Base-by-base conservation (phyloP, 2,888 invertebrate genomes). In the Phortica okadai region DNA sequence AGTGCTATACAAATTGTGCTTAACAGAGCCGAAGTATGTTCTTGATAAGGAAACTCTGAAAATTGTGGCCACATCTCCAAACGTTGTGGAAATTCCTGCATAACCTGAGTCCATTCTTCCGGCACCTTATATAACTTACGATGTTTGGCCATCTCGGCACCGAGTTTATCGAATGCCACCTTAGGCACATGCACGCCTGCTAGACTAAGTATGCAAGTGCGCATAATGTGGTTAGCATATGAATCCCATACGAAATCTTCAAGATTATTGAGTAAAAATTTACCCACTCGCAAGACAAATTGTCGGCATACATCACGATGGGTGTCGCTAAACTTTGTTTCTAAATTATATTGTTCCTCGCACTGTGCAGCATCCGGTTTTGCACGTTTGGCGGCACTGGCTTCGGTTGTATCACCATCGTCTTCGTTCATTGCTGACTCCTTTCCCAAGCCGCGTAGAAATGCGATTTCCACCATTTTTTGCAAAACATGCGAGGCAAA, bases 401-500 rank as follows among this genome's bases (percentile, higher is more conserved):
- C 33, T n/a, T 7, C 56, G 69, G 80, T 90, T 88, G 80, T n/a
- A 88, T 91, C 81, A 0, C 81, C 74, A 2, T 76, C 77, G 0
- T 50, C 67, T 25, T 59, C 62, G 4, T 76, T 75, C 66, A 67
- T 87, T 78, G 54, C 79, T 59, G 54, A 90, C 82, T 69, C 66
- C 16, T 82, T 78, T 1, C 82, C 86, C 0, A 90, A 75, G 2
- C 87, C 86, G 1, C 92, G 86, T 0, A 92, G 69, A 74, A 91
- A 90, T 1, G 91, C 89, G 16, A 90, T 89, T 78, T 91, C 90
- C 0, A 92, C 75, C 78, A 97, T 90, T 64, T 94, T 95, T 86
- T 97, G 95, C 0, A 97, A 87, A 1, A 97, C 95, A 87, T 96
- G 96, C 76, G 96, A 96, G 0, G 95, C 95, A 90, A 95, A 97